Evolutionary conservation across 2,113 vertebrate genomes (phyloP), one percentile per base, ranked within the genome.

Genomic region (Xenopus borealis): DNA sequence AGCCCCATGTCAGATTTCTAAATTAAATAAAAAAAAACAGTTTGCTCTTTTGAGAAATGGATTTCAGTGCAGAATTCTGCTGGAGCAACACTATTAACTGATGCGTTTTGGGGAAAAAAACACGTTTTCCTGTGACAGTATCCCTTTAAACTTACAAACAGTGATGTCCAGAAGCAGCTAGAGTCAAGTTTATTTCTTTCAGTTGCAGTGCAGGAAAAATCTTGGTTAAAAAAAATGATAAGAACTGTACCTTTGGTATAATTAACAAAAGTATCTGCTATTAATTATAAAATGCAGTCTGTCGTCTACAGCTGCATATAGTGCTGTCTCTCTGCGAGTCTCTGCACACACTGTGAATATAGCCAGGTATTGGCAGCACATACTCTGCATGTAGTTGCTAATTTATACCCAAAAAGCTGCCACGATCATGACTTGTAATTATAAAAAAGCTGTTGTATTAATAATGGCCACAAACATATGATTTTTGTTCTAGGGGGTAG

Each of bases 391-490:
- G 44, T 27, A 7, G 27, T 40, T 20, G 12, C 13, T 19, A 55
- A 69, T 69, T 57, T 69, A 57, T 30, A 14, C 3, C 27, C 27
- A 7, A 40, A 62, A 53, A 45, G 18, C 20, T 58, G 18, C 66
- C 13, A n/a, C 5, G 27, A 12, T 62, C 57, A 61, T 75, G 23
- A 30, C 17, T 75, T 68, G 62, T 55, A 69, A 69, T 75, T 63
- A 75, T 16, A 23, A 33, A 47, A 69, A 52, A 12, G 7, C 14
- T 45, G 46, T 11, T 17, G 40, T 53, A 10, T 62, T 14, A 53
- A 10, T 23, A 69, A 68, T 23, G 7, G 18, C 19, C 47, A 55
- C 0, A n/a, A n/a, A 55, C 14, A 16, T 50, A 50, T 55, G 5
- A 55, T 55, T 16, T 55, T 4, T 27, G 0, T 55, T 55, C 16